Evolutionary conservation across 2,113 vertebrate species (phyloP), one percentile per base, ranked within the genome.

Genomic region (Tichodroma muraria): DNA sequence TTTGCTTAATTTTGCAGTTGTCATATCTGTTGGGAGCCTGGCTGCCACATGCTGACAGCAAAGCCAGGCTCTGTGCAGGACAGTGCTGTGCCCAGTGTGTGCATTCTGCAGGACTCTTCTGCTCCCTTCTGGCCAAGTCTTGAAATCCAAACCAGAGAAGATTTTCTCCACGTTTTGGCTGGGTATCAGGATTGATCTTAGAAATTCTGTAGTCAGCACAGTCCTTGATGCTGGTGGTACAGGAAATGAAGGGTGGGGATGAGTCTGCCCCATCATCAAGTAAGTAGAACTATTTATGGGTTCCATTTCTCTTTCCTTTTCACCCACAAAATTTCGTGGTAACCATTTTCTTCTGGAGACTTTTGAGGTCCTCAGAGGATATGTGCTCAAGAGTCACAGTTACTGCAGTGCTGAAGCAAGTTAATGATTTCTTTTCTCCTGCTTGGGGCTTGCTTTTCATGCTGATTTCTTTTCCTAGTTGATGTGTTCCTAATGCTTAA

Each of bases 41-140:
- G 22, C 35, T 88, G 54, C 1, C 8, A 73, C 11, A 6, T 0
- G 6, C 30, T 25, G 63, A 13, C 15, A 59, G 72, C 56, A 68
- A 49, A 93, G 64, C 19, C 1, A 9, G 54, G n/a, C 23, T 87
- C 40, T 49, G 27, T 20, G 75, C 54, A 66, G 84, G 68, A 85
- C 77, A 40, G 2, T 28, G 6, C 59, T 20, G 35, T 61, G 76
- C 27, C 25, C 50, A 28, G 35, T 4, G 8, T 0, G 6, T 25
- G 22, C 13, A 2, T 71, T 88, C 53, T 68, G 53, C 61, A 59
- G 82, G 65, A 16, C 94, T 93, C 95, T 96, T 53, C 95, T 97
- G 96, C 94, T 90, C 93, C 75, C 96, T 96, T 93, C 95, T 97
- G 94, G 95, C 71, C 70, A 81, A 92, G 19, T 20, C 69, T 42